These are phyloP conservation scores for Camponotus vicinus DNA, from an alignment of 1,140 invertebrate genomes.

Conservation along the genomic window DNA sequence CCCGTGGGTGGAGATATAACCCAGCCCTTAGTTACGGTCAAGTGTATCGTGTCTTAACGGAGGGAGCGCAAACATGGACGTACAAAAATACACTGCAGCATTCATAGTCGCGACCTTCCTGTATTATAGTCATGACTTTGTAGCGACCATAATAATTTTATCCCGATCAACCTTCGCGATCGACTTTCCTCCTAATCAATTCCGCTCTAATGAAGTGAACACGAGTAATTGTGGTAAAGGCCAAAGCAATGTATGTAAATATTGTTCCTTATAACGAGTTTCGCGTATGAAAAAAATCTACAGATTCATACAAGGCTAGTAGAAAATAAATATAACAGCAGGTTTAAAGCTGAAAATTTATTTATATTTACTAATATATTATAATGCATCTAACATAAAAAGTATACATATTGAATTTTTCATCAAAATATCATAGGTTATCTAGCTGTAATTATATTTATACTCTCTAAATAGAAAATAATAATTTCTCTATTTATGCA, in stretches of 20 bases:
- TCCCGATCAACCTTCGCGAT: constrained; percentile 49
- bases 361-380: not conserved
- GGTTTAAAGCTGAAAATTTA: not conserved
- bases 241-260: constrained; percentile 29
- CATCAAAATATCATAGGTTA: constrained; percentile 24
- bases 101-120: constrained; percentile 43
- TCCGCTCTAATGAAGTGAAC: constrained; percentile 40
- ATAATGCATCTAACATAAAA: not conserved
- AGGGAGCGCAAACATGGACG: not conserved
- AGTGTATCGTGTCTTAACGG: constrained; percentile 19
- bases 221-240: constrained; percentile 28
- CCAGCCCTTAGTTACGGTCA: constrained; percentile 27
- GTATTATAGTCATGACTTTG: constrained; percentile 48
- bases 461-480: not conserved
- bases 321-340: not conserved
- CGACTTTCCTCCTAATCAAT: constrained; percentile 23
- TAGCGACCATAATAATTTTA: constrained; percentile 54
- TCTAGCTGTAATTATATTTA: not conserved
- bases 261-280: constrained; percentile 17
- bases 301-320: not conserved
- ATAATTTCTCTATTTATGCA: not conserved
- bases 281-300: constrained; percentile 7
- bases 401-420: not conserved
- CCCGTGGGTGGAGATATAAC: not conserved
- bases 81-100: constrained; percentile 44